Percentiles rank a stretch among this genome's conserved stretches.
phyloP scores from a whole-genome alignment of 2,113 vertebrate genomes.

The Picathartes gymnocephalus region DNA sequence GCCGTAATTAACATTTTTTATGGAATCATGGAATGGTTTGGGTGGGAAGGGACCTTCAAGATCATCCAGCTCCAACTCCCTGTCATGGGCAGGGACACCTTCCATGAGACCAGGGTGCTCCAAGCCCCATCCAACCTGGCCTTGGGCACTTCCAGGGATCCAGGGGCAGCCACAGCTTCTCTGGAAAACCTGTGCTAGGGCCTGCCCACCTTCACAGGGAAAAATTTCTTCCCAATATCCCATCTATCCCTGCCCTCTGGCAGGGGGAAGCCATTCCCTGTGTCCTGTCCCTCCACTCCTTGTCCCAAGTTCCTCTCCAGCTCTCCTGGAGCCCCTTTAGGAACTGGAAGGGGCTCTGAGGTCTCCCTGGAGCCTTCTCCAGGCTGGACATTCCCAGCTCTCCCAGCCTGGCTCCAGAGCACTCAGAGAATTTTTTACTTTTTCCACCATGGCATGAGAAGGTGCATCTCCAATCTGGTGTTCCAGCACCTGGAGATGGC shows the following conservation, averaged over 20 bases:
- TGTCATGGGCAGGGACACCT: not conserved
- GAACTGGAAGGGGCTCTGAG: accelerated
- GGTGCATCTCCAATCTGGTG: not conserved
- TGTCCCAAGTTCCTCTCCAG: not conserved
- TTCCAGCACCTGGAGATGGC: not conserved
- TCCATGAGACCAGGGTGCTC: not conserved
- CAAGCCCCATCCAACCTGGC: accelerated
- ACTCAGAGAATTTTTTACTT: not conserved
- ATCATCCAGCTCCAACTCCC: not conserved
- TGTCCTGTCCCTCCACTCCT: not conserved
- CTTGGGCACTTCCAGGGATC: not conserved
- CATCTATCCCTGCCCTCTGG: not conserved
- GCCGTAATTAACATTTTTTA: not conserved
- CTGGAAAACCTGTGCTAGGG: accelerated
- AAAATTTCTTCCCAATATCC: not conserved
- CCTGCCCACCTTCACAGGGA: accelerated
- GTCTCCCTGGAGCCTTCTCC: not conserved
- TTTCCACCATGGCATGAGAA: not conserved
- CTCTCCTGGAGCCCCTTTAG: not conserved
- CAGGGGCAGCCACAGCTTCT: not conserved
- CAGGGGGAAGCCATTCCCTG: not conserved
- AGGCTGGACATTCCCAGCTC: accelerated
- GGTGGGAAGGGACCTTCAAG: not conserved
- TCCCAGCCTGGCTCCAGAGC: not conserved
- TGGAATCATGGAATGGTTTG: not conserved